Percentiles rank a stretch among this genome's conserved stretches.
phyloP scores from a whole-genome alignment of 2,113 vertebrate species.

The Cyphomyrus discorhynchus region DNA sequence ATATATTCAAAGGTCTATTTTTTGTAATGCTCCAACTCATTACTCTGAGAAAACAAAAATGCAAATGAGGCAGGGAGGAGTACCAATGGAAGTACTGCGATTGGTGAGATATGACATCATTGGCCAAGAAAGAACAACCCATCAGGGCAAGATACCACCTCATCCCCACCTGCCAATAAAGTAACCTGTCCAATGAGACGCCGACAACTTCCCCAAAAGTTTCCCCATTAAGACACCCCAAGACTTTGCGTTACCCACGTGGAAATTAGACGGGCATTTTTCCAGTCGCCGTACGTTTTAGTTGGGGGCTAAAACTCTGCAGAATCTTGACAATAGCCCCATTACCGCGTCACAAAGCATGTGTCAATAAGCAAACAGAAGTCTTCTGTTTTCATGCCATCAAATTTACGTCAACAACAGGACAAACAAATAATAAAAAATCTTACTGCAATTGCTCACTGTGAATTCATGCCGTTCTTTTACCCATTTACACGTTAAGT shows the following conservation, averaged over 20 bases:
- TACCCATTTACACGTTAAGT: neutral
- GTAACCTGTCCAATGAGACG: neutral
- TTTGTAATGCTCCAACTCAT: neutral
- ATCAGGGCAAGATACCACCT: neutral
- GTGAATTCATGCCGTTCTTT: neutral
- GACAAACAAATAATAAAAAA: neutral
- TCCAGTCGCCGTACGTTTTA: too few species aligned
- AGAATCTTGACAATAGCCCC: neutral
- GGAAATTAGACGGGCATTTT: too few species aligned
- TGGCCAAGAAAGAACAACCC: neutral
- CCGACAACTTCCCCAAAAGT: constrained; percentile 13
- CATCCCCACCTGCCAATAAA: neutral
- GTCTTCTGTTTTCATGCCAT: neutral
- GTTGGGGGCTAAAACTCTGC: neutral
- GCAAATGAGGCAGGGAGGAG: neutral
- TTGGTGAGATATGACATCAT: constrained; percentile 20
- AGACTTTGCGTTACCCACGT: neutral
- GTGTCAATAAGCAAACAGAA: neutral
- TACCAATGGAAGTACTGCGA: neutral
- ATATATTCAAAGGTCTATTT: neutral
- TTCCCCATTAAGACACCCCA: neutral
- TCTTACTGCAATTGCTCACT: neutral
- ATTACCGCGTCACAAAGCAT: neutral
- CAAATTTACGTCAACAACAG: neutral
- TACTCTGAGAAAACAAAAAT: neutral